Percentiles rank a stretch among this genome's conserved stretches.
Evolutionary conservation across 2,797 vertebrate species (phyloP).

Genomic region (Psittacula echo): DNA sequence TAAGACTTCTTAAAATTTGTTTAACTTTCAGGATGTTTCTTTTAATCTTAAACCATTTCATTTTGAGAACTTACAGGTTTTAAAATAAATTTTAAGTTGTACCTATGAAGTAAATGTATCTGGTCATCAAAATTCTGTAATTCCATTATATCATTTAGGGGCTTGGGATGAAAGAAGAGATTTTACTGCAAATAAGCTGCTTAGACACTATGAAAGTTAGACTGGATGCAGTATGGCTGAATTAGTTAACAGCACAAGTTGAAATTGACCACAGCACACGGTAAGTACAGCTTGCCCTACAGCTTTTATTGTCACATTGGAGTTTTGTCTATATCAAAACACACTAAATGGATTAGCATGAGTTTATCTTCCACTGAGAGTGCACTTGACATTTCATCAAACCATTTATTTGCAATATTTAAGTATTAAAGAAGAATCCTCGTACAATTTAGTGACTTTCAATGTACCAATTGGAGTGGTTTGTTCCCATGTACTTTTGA

Average conservation of each 20-base stretch:
- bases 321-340: background rate
- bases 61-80: background rate
- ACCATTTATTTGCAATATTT: background rate
- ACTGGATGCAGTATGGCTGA: background rate
- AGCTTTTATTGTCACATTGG: background rate
- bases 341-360: background rate
- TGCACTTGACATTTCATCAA: background rate
- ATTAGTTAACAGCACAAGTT: background rate
- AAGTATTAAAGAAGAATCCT: background rate
- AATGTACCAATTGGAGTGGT: background rate
- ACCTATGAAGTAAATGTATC: background rate
- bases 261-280: background rate
- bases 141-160: background rate
- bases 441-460: background rate
- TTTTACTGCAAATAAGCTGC: background rate
- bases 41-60: background rate
- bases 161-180: background rate
- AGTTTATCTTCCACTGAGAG: background rate
- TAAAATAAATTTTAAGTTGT: background rate
- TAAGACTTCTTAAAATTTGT: background rate
- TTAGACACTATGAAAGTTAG: background rate
- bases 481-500: background rate
- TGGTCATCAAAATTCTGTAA: background rate
- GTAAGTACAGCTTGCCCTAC: background rate
- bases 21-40: background rate